phyloP scores from a whole-genome alignment of 2,113 vertebrate genomes.

The Neotoma lepida region DNA sequence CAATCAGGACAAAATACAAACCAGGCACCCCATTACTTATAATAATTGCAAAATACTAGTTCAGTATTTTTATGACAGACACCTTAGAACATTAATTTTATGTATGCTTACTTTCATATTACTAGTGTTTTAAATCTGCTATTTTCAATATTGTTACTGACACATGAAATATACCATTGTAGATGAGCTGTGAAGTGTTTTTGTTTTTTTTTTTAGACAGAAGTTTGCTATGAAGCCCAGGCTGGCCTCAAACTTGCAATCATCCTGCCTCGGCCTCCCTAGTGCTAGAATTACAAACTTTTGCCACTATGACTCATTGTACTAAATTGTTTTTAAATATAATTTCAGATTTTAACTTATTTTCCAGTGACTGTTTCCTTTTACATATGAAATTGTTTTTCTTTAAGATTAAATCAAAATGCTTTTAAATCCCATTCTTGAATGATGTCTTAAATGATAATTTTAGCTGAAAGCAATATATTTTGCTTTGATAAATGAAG shows the following conservation, averaged over 20 bases:
- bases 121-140: background rate
- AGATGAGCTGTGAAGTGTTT: background rate
- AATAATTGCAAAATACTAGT: background rate
- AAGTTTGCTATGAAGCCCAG: background rate
- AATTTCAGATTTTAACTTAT: background rate
- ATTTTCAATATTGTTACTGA: fast-evolving
- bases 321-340: background rate
- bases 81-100: background rate
- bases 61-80: background rate
- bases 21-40: background rate
- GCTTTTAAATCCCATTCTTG: background rate
- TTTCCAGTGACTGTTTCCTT: background rate
- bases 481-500: background rate
- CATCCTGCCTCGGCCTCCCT: no score
- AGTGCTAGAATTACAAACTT: background rate
- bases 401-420: background rate
- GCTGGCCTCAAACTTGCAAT: background rate
- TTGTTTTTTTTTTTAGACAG: background rate
- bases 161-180: background rate
- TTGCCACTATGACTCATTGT: no score
- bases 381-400: background rate
- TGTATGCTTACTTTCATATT: background rate
- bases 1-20: background rate
- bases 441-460: background rate
- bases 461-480: background rate